Conservation (phyloP, 2,113 vertebrate genomes). For the Psilopsiagon aurifrons region DNA sequence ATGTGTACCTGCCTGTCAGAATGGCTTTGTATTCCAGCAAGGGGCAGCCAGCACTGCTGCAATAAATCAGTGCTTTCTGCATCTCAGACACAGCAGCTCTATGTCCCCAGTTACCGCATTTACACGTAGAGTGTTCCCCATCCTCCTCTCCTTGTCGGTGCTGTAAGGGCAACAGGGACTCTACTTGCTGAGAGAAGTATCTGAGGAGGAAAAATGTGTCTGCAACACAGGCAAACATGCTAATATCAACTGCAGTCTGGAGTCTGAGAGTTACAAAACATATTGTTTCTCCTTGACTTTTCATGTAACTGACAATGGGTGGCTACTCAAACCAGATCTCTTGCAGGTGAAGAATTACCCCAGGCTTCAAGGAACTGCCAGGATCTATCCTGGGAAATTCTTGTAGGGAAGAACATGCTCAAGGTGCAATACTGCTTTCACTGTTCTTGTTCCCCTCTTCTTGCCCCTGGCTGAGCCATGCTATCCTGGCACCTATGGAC, state of each 20-base stretch:
- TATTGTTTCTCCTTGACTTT: background rate
- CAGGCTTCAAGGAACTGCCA: background rate
- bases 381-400: background rate
- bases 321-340: background rate
- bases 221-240: background rate
- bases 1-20: background rate
- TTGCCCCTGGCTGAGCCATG: background rate
- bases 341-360: background rate
- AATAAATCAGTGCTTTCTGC: background rate
- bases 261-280: background rate
- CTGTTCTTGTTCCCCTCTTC: background rate
- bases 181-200: background rate
- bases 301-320: fast-evolving
- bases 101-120: background rate
- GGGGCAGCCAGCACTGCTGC: background rate
- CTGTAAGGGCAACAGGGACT: background rate
- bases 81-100: background rate
- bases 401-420: background rate
- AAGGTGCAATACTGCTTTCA: background rate
- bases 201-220: background rate
- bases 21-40: background rate
- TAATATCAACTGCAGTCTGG: background rate
- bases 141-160: fast-evolving
- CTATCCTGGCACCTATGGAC: background rate
- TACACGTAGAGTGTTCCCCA: background rate